Conservation (phyloP, 2,888 invertebrate species). For the Linnaemya tessellans region DNA sequence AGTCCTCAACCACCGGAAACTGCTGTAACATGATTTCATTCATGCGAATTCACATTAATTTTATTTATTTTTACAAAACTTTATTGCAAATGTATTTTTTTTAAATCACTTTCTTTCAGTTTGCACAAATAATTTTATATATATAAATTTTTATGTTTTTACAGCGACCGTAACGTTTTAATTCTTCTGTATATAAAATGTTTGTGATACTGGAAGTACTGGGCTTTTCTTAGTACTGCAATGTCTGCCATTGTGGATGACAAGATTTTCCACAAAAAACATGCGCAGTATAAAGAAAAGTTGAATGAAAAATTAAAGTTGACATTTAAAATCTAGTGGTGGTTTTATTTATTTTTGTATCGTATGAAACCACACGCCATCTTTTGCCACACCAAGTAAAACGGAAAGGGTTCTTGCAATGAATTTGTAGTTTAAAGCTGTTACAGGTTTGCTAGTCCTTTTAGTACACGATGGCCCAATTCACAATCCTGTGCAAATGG, state of each 20-base stretch:
- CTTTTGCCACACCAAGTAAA: neutral
- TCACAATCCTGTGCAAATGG: too few relatives aligned
- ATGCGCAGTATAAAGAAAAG: constrained; percentile 65
- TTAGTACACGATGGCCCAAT: neutral
- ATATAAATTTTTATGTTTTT: constrained; percentile 18
- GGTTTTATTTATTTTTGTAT: constrained; percentile 33
- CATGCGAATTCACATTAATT: neutral
- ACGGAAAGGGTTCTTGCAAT: constrained; percentile 23
- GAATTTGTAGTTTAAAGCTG: neutral
- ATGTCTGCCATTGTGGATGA: constrained; percentile 66
- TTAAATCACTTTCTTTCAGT: constrained; percentile 13
- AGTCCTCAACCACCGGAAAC: constrained; percentile 36
- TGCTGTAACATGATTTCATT: neutral
- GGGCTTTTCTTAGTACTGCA: constrained; percentile 68
- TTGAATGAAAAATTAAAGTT: constrained; percentile 35
- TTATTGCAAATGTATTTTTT: neutral
- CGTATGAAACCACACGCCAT: constrained; percentile 49
- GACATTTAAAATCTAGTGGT: constrained; percentile 36
- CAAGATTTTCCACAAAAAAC: constrained; percentile 57
- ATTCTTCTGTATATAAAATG: constrained; percentile 75
- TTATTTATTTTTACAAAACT: constrained; percentile 3
- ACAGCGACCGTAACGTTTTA: constrained; percentile 56
- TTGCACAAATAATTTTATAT: constrained; percentile 41
- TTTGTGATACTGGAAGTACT: constrained; percentile 77
- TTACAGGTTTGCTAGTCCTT: neutral